Percentiles rank a stretch among this genome's conserved stretches.
Evolutionary conservation across 2,888 invertebrate genomes (phyloP).

Genomic region (Oligia strigilis): DNA sequence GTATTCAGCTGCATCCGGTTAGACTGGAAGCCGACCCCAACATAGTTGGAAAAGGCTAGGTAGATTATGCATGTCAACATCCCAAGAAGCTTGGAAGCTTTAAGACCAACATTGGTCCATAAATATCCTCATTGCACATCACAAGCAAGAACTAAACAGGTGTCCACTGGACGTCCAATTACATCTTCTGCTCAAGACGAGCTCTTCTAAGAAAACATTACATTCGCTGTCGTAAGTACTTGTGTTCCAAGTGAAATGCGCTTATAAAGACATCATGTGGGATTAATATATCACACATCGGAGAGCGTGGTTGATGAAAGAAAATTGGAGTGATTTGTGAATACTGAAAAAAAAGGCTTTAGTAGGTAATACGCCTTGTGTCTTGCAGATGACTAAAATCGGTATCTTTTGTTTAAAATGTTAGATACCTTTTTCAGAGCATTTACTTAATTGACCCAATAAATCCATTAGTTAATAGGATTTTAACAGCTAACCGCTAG

Average conservation of each 20-base stretch:
- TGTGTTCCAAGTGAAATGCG: conserved; percentile 35
- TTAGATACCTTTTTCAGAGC: neutral
- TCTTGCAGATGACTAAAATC: neutral
- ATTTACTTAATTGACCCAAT: neutral
- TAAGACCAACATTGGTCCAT: conserved; percentile 18
- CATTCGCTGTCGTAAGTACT: conserved; percentile 39
- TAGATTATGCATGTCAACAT: neutral
- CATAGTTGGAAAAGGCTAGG: too few relatives aligned
- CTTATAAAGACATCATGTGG: conserved; percentile 45
- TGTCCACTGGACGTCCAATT: conserved; percentile 53
- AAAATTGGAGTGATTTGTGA: conserved; percentile 14
- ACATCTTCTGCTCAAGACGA: conserved; percentile 38
- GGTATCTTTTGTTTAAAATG: neutral
- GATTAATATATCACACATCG: conserved; percentile 27
- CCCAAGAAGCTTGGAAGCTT: neutral
- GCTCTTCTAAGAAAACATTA: conserved; percentile 59
- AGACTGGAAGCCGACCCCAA: too few relatives aligned
- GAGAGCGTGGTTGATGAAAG: conserved; percentile 2
- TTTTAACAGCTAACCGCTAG: neutral
- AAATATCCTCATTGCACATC: conserved; percentile 12
- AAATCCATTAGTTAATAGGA: neutral
- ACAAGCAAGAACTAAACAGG: conserved; percentile 55
- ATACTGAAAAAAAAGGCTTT: neutral
- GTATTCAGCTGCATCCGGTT: too few relatives aligned
- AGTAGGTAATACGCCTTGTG: neutral